A percentile compares a stretch with the other conserved stretches of the same genome.
Evolutionary conservation across 2,797 vertebrate genomes (phyloP).

Genomic region (Anabacerthia variegaticeps): DNA sequence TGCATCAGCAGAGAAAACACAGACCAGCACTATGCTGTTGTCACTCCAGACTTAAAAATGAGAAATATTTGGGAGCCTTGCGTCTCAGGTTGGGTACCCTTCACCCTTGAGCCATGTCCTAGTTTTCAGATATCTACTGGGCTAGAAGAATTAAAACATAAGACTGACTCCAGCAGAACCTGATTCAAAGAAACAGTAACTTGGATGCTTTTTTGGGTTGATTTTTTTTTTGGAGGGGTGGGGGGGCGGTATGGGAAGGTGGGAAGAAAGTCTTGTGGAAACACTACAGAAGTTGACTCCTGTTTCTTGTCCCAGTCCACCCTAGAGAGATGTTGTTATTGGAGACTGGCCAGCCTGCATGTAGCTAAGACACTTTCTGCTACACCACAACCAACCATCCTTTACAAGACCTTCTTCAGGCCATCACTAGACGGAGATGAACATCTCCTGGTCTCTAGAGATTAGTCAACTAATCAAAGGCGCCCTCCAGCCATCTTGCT

Average conservation of each 20-base stretch:
- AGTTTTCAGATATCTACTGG: neutral
- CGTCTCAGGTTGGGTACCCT: neutral
- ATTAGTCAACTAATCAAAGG: neutral
- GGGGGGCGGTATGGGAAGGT: rapidly evolving
- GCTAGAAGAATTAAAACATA: neutral
- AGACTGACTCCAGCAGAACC: neutral
- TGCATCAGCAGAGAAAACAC: neutral
- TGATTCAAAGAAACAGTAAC: neutral
- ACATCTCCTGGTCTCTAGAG: neutral
- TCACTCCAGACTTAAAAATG: neutral
- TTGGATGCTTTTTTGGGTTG: neutral
- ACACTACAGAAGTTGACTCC: neutral
- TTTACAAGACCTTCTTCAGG: neutral
- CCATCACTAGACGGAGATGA: neutral
- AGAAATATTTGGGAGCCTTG: neutral
- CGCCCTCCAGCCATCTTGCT: neutral
- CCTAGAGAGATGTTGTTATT: neutral
- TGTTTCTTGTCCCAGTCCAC: neutral
- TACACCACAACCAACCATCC: neutral
- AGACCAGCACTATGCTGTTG: neutral
- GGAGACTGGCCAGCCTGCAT: neutral
- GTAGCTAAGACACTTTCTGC: neutral
- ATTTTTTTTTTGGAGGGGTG: neutral
- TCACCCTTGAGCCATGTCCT: neutral
- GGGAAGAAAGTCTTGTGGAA: neutral